phyloP scores from a whole-genome alignment of 2,113 vertebrate genomes.

The Xiphophorus maculatus region DNA sequence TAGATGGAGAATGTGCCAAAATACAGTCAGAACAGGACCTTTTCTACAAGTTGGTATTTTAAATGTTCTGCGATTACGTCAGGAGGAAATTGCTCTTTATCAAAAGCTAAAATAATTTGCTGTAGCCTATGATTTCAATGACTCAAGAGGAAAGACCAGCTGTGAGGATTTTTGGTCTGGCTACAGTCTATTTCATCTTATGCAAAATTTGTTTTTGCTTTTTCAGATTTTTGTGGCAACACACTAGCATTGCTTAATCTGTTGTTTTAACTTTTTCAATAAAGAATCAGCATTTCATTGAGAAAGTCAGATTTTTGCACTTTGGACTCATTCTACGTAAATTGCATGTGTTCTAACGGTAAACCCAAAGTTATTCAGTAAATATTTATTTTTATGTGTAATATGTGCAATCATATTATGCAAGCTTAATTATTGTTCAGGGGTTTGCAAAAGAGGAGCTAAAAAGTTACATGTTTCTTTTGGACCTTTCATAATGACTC shows the following conservation, averaged over 20 bases:
- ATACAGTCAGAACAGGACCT: slow-evolving; percentile 24
- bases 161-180: background rate
- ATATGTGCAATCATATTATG: too few relatives aligned
- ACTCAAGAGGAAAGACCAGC: background rate
- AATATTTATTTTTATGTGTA: too few relatives aligned
- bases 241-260: background rate
- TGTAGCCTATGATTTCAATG: slow-evolving; percentile 1
- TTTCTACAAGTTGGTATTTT: slow-evolving; percentile 33
- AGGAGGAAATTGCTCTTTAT: slow-evolving; percentile 66
- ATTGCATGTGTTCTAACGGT: background rate
- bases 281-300: background rate
- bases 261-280: background rate
- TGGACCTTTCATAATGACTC: too few relatives aligned
- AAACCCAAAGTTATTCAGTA: too few relatives aligned
- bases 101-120: slow-evolving; percentile 30
- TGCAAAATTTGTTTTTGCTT: background rate
- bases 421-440: too few relatives aligned
- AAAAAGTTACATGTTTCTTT: too few relatives aligned
- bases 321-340: too few relatives aligned
- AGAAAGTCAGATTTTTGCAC: too few relatives aligned
- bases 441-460: too few relatives aligned
- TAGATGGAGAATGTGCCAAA: slow-evolving; percentile 8
- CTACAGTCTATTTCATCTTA: background rate
- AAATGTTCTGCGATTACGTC: slow-evolving; percentile 42
- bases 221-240: background rate